These are phyloP conservation scores for Scaeva pyrastri DNA, from an alignment of 2,888 invertebrate species.

Conservation along the genomic window DNA sequence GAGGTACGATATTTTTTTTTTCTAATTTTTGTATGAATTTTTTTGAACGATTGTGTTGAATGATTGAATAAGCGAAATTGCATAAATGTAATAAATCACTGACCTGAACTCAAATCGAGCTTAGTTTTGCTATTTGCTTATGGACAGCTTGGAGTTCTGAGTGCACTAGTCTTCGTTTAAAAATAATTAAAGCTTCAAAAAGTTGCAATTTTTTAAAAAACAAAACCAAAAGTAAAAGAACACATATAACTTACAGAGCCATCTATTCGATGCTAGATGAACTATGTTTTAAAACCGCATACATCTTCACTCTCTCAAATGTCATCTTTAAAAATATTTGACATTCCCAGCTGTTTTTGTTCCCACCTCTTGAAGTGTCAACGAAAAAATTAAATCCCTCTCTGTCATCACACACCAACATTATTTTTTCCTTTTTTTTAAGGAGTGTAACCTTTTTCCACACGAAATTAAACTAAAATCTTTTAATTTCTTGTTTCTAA, in stretches of 20 bases:
- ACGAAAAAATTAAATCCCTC: constrained; percentile 56
- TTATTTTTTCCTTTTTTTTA: constrained; percentile 62
- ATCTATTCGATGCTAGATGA: neutral
- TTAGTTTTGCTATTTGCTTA: too few relatives aligned
- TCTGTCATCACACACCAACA: constrained; percentile 68
- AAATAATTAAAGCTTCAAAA: too few relatives aligned
- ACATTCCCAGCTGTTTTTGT: constrained; percentile 69
- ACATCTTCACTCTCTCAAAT: constrained; percentile 36
- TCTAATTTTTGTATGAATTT: too few relatives aligned
- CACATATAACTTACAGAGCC: constrained; percentile 7
- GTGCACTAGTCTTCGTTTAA: too few relatives aligned
- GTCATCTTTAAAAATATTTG: constrained; percentile 45
- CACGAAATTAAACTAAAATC: constrained; percentile 50
- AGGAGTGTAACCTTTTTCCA: constrained; percentile 69
- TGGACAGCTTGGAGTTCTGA: too few relatives aligned
- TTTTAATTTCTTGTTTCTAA: constrained; percentile 41
- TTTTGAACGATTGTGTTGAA: too few relatives aligned
- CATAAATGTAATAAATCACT: too few relatives aligned
- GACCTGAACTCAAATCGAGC: too few relatives aligned
- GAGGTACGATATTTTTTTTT: too few relatives aligned
- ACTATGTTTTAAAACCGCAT: neutral
- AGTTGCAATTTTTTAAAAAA: too few relatives aligned
- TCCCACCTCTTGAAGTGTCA: constrained; percentile 62
- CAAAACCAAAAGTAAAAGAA: neutral
- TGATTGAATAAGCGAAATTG: too few relatives aligned